Conservation (phyloP, 2,797 vertebrate species). For the Thalassophryne amazonica region DNA sequence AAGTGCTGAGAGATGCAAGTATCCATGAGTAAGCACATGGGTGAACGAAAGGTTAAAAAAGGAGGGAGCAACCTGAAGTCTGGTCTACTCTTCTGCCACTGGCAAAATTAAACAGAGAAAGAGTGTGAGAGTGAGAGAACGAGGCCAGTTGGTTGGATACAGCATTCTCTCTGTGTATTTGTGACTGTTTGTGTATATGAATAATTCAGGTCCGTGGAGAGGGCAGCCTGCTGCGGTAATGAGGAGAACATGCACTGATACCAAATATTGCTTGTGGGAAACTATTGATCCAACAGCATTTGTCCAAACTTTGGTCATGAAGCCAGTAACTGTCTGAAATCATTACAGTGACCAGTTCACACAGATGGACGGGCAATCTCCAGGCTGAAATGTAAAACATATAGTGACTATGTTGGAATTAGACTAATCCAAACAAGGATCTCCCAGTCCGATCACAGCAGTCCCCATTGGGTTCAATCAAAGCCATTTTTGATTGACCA, state of each 20-base stretch:
- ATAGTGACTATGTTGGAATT: not conserved
- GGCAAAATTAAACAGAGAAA: conserved; percentile 1
- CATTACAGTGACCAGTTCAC: conserved; percentile 58
- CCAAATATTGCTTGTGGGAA: conserved; percentile 84
- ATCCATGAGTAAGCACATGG: conserved; percentile 44
- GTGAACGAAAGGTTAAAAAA: conserved; percentile 37
- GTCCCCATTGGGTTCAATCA: too few species aligned
- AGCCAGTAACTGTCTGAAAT: conserved; percentile 59
- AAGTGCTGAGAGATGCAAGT: conserved; percentile 43
- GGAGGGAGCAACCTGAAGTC: not conserved
- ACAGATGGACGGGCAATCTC: conserved; percentile 19
- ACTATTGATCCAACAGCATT: conserved; percentile 78
- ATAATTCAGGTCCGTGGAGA: conserved; percentile 81
- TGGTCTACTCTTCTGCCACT: conserved; percentile 6
- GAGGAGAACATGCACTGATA: conserved; percentile 84
- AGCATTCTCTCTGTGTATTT: conserved; percentile 55
- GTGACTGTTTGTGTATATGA: conserved; percentile 71
- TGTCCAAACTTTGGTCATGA: conserved; percentile 75
- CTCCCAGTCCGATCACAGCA: too few species aligned
- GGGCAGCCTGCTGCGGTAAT: conserved; percentile 79
- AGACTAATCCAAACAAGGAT: not conserved
- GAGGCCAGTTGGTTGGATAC: conserved; percentile 49
- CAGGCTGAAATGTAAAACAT: not conserved
- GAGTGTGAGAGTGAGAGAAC: conserved; percentile 17
- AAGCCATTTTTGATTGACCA: too few species aligned